A percentile compares a stretch with the other conserved stretches of the same genome.
Evolutionary conservation across 2,797 vertebrate genomes (phyloP).

Genomic region (Sebastes trivittatus): DNA sequence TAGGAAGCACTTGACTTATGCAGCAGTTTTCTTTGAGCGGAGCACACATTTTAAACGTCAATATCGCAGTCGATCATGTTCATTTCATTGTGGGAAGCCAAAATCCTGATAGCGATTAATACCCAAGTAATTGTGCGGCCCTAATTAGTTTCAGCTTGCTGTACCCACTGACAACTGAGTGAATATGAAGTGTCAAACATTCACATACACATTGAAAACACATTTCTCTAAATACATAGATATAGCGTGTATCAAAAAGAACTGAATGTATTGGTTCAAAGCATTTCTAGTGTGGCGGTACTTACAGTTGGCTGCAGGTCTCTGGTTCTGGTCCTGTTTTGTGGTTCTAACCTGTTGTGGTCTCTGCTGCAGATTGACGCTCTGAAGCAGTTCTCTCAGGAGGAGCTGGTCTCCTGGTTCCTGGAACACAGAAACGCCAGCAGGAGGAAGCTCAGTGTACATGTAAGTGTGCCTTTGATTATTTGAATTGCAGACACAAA

Average conservation of each 20-base stretch:
- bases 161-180: no score
- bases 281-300: background rate
- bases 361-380: constrained; percentile 87
- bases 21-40: no score
- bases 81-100: no score
- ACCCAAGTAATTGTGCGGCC: no score
- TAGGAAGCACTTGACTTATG: no score
- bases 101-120: no score
- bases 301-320: no score
- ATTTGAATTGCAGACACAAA: background rate
- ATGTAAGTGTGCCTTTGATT: constrained; percentile 78
- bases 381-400: constrained; percentile 87
- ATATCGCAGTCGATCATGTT: no score
- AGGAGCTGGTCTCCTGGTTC: constrained; percentile 90
- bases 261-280: background rate
- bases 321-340: background rate
- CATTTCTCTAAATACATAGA: background rate
- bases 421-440: constrained; percentile 81
- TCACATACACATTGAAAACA: background rate
- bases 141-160: no score
- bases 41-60: no score
- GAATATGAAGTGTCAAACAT: background rate
- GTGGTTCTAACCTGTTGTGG: background rate
- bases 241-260: background rate
- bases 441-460: constrained; percentile 90